Conservation (phyloP, 2,888 invertebrate species). For the Meiosimyza platycephala region DNA sequence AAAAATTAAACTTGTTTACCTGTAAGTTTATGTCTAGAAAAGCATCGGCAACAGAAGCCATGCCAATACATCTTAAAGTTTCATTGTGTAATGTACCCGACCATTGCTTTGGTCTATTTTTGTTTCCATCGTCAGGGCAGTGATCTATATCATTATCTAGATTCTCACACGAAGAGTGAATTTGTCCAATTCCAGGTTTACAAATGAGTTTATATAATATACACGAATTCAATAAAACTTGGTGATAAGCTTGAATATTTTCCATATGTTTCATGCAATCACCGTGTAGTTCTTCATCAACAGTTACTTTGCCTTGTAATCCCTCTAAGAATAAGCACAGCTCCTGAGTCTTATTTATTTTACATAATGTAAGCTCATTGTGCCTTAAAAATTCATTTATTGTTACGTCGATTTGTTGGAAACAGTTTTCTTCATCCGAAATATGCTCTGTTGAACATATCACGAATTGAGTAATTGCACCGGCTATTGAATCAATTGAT, state of each 20-base stretch:
- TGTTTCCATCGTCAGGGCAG: slow-evolving; percentile 57
- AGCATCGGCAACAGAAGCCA: slow-evolving; percentile 54
- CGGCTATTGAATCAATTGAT: slow-evolving; percentile 55
- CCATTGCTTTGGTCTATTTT: slow-evolving; percentile 59
- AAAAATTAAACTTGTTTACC: slow-evolving; percentile 32
- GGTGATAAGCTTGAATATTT: slow-evolving; percentile 48
- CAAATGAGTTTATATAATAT: slow-evolving; percentile 59
- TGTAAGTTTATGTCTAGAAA: slow-evolving; percentile 44
- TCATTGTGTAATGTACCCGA: slow-evolving; percentile 55
- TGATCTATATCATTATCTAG: slow-evolving; percentile 60
- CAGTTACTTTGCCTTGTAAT: slow-evolving; percentile 47
- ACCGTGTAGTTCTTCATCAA: slow-evolving; percentile 46
- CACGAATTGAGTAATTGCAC: slow-evolving; percentile 58
- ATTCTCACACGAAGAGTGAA: slow-evolving; percentile 39
- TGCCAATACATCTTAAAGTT: slow-evolving; percentile 53
- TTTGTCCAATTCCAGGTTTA: slow-evolving; percentile 42
- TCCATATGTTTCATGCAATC: slow-evolving; percentile 43
- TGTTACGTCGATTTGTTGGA: slow-evolving; percentile 53
- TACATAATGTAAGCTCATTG: slow-evolving; percentile 38
- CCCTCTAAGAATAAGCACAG: slow-evolving; percentile 56
- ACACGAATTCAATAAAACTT: slow-evolving; percentile 55
- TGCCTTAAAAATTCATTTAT: slow-evolving; percentile 43
- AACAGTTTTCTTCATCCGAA: slow-evolving; percentile 50
- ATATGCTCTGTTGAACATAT: slow-evolving; percentile 61
- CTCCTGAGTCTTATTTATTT: slow-evolving; percentile 44